Conservation (phyloP, 1,140 invertebrate genomes). For the Cardiocondyla obscurior region DNA sequence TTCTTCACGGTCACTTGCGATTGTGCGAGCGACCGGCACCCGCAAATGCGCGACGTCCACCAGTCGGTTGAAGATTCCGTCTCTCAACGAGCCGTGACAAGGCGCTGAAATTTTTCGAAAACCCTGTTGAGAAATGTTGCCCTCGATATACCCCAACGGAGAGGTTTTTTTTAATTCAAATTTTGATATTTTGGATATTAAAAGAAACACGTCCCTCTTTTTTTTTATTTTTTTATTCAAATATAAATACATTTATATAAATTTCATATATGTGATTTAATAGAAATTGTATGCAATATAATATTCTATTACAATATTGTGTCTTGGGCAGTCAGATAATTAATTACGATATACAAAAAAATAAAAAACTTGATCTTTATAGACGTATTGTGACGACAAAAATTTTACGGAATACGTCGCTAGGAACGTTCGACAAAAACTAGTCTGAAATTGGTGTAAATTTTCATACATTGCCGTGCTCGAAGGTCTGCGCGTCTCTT, state of each 20-base stretch:
- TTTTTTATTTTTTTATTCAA: too few species aligned
- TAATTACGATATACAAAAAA: too few species aligned
- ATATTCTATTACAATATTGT: background rate
- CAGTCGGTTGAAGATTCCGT: background rate
- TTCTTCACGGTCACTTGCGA: constrained; percentile 73
- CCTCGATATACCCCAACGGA: background rate
- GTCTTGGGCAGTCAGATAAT: background rate
- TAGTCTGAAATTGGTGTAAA: background rate
- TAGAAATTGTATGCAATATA: background rate
- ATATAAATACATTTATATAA: too few species aligned
- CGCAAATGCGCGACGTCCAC: constrained; percentile 56
- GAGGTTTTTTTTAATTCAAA: background rate
- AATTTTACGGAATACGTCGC: background rate
- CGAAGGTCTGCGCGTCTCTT: background rate
- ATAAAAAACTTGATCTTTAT: background rate
- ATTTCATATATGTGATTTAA: too few species aligned
- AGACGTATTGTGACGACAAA: background rate
- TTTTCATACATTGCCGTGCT: background rate
- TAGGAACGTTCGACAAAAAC: background rate
- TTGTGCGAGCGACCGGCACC: constrained; percentile 63
- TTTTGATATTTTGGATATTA: background rate
- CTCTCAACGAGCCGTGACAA: background rate
- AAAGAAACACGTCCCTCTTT: too few species aligned
- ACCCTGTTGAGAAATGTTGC: background rate
- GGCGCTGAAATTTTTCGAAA: background rate